Percentiles rank a stretch among this genome's conserved stretches.
Conservation (phyloP, 1,140 invertebrate genomes). For the Zaprionus africanus region DNA sequence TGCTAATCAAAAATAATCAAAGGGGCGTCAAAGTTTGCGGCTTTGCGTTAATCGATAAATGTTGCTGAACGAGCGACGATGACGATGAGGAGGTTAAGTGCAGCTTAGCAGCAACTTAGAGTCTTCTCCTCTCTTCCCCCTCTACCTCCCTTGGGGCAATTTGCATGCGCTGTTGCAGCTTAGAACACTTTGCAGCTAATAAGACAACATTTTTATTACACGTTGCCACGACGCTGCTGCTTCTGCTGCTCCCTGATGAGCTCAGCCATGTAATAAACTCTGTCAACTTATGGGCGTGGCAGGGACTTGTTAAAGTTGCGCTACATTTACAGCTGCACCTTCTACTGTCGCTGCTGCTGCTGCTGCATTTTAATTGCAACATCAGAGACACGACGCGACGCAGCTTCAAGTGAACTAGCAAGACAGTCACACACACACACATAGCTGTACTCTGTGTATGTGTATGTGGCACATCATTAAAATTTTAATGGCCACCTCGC, state of each 20-base stretch:
- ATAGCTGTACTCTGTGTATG: background rate
- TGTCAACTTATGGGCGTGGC: conserved; percentile 47
- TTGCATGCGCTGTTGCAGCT: conserved; percentile 28
- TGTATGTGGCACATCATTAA: conserved; percentile 69
- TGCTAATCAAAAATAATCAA: conserved; percentile 39
- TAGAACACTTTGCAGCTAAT: conserved; percentile 70
- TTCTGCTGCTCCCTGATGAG: conserved; percentile 8
- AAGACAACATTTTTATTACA: conserved; percentile 65
- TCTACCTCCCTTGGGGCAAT: background rate
- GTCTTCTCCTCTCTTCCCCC: background rate
- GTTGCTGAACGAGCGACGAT: background rate
- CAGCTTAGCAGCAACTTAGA: conserved; percentile 2
- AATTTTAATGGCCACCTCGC: conserved; percentile 64
- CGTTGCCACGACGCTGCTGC: background rate
- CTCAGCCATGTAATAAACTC: conserved; percentile 56
- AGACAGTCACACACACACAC: conserved; percentile 22
- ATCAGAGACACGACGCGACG: conserved; percentile 41
- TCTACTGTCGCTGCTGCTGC: conserved; percentile 7
- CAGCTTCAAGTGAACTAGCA: conserved; percentile 47
- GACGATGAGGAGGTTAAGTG: conserved; percentile 18
- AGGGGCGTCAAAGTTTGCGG: conserved; percentile 27
- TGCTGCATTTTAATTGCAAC: conserved; percentile 73
- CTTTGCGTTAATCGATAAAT: conserved; percentile 39
- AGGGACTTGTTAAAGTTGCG: conserved; percentile 48
- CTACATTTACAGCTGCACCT: background rate